Evolutionary conservation across 92 coral and sea anemone species (phyloP).

Genomic region (Palythoa heliodiscus): DNA sequence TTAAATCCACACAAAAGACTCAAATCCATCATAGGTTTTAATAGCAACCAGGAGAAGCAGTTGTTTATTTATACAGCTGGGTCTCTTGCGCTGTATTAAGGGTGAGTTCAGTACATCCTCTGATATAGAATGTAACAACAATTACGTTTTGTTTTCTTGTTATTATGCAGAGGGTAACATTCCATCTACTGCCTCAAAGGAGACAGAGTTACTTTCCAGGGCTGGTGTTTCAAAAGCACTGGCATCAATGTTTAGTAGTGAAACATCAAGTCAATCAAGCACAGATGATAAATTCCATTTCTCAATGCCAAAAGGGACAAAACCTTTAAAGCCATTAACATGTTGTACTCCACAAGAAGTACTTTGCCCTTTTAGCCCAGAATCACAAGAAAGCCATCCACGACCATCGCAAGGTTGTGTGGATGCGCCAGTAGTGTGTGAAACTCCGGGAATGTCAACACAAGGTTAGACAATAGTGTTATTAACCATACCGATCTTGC

Average conservation of each 20-base stretch:
- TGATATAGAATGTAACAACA: background rate
- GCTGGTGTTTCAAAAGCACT: constrained; percentile 46
- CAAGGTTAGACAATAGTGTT: constrained; percentile 54
- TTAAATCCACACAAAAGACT: too few relatives aligned
- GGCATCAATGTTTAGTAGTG: constrained; percentile 63
- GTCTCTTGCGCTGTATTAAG: too few relatives aligned
- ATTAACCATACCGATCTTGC: too few relatives aligned
- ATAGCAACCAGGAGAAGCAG: too few relatives aligned
- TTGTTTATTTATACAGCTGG: too few relatives aligned
- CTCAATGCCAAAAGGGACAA: constrained; percentile 72
- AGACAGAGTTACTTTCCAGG: constrained; percentile 15
- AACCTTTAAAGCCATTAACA: constrained; percentile 68
- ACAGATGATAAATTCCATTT: constrained; percentile 72
- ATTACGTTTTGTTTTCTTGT: background rate
- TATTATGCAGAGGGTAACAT: background rate
- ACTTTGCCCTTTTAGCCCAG: constrained; percentile 46
- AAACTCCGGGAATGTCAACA: constrained; percentile 76
- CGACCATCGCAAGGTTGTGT: constrained; percentile 11
- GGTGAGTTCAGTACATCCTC: too few relatives aligned
- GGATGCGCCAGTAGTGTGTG: constrained; percentile 56
- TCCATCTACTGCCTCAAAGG: background rate
- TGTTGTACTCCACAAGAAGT: constrained; percentile 83
- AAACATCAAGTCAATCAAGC: constrained; percentile 79
- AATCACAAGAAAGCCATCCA: constrained; percentile 48
- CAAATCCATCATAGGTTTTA: too few relatives aligned